Evolutionary conservation across 2,888 invertebrate species (phyloP).

Genomic region (Phortica magna): DNA sequence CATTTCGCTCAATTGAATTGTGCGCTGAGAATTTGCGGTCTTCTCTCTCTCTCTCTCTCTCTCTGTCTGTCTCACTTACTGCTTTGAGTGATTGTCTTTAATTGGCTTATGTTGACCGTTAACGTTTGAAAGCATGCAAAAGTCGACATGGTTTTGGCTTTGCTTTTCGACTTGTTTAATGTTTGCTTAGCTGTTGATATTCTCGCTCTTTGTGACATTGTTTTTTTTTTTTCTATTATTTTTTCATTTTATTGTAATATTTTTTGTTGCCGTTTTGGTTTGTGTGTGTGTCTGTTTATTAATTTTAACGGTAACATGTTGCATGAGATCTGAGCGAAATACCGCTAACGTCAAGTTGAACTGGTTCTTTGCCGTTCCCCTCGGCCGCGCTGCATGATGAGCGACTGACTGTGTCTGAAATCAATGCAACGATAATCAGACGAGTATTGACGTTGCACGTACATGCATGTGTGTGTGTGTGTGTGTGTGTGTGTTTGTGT

Average conservation of each 20-base stretch:
- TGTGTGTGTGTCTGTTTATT: conserved; percentile 48
- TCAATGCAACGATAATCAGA: conserved; percentile 6
- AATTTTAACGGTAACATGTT: conserved; percentile 66
- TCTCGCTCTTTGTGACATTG: neutral
- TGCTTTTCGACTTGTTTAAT: neutral
- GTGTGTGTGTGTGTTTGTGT: no score
- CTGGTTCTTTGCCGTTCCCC: conserved; percentile 49
- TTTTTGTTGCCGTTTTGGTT: neutral
- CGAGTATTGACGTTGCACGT: neutral
- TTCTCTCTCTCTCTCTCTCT: neutral
- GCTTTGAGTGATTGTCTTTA: neutral
- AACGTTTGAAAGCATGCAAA: neutral
- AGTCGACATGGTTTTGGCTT: neutral
- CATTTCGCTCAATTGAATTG: neutral
- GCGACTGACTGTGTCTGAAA: neutral
- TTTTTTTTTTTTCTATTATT: neutral
- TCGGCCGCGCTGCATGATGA: neutral
- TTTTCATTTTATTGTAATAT: neutral
- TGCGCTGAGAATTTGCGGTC: conserved; percentile 20
- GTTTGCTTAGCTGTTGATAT: neutral
- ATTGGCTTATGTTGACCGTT: neutral
- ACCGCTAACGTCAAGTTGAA: conserved; percentile 57
- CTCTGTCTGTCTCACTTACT: neutral
- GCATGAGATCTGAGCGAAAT: conserved; percentile 54
- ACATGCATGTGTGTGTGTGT: neutral